phyloP scores from a whole-genome alignment of 2,113 vertebrate species.

The Alexandromys fortis region DNA sequence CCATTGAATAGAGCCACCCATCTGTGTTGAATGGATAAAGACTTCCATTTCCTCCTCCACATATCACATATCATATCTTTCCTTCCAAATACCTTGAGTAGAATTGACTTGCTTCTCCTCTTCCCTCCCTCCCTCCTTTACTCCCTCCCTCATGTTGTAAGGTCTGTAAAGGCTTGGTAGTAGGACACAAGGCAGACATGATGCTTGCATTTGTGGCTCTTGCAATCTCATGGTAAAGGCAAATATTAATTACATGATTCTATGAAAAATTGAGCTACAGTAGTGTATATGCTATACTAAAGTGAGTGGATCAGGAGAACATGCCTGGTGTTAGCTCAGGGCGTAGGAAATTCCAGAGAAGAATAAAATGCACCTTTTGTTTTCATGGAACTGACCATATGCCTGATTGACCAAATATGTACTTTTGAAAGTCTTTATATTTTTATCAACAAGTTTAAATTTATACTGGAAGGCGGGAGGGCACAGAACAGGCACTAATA shows the following conservation, averaged over 20 bases:
- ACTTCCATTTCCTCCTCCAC: not conserved
- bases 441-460: not conserved
- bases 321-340: not conserved
- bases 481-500: not conserved
- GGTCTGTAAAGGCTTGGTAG: not conserved
- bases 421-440: not conserved
- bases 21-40: not conserved
- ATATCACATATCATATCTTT: not conserved
- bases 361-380: not conserved
- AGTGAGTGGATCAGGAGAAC: not conserved
- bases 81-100: not conserved
- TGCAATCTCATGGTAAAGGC: not conserved
- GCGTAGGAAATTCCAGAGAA: not conserved
- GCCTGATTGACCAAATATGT: not conserved
- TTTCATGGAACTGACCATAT: not conserved
- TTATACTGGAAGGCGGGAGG: not conserved
- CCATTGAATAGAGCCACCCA: not conserved
- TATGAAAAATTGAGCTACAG: not conserved
- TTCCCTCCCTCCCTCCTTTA: not conserved
- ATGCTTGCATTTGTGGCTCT: not conserved
- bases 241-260: constrained; percentile 14
- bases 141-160: not conserved
- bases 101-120: not conserved
- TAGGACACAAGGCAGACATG: not conserved
- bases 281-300: not conserved